Conservation (phyloP, 2,797 vertebrate species). For the Phrynocephalus guinanensis region DNA sequence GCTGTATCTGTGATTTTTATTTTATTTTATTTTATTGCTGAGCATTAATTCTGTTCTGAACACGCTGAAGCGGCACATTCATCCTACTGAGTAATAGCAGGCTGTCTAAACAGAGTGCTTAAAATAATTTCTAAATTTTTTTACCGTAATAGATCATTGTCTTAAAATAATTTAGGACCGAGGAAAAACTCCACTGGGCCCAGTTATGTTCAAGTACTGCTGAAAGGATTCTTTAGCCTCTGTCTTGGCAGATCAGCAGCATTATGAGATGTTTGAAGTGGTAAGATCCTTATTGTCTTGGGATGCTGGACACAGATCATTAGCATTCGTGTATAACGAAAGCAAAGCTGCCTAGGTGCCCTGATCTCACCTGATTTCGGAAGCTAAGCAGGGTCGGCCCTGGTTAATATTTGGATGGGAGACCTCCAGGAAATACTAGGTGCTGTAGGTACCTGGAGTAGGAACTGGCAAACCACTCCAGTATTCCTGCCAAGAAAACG, state of each 20-base stretch:
- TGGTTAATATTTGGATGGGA: too few species aligned
- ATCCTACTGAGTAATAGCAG: background rate
- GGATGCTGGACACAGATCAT: background rate
- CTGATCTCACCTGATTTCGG: too few species aligned
- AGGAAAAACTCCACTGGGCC: background rate
- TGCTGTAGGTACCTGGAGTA: too few species aligned
- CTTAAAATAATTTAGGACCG: background rate
- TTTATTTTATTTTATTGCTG: background rate
- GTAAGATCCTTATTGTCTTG: rapidly evolving
- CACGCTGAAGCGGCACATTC: background rate
- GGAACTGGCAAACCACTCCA: too few species aligned
- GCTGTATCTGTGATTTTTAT: background rate
- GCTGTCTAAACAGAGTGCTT: slow-evolving; percentile 5
- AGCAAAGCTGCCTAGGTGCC: too few species aligned
- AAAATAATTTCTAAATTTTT: slow-evolving; percentile 4
- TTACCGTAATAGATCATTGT: background rate
- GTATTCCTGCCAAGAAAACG: too few species aligned
- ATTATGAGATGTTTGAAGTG: background rate
- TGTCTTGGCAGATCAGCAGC: slow-evolving; percentile 8
- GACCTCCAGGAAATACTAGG: too few species aligned
- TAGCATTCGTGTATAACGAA: background rate
- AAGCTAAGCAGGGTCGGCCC: too few species aligned
- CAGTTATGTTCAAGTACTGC: background rate
- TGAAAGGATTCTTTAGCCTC: background rate
- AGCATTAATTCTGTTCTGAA: slow-evolving; percentile 5